These are phyloP conservation scores for Microtus ochrogaster DNA, from an alignment of 2,113 vertebrate species.

Conservation along the genomic window DNA sequence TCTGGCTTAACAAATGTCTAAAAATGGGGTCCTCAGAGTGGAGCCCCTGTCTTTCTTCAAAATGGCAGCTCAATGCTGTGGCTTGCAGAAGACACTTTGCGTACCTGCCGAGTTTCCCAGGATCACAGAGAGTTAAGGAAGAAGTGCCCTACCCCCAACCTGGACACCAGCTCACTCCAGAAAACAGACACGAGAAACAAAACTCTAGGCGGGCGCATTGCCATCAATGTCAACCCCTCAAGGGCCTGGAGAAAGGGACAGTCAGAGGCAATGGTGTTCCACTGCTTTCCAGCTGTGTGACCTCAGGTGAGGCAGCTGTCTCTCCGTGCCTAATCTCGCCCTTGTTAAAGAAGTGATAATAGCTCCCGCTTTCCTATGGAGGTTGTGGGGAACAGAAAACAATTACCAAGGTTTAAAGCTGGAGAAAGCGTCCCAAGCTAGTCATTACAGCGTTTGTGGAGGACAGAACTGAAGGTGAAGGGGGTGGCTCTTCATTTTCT, in stretches of 20 bases:
- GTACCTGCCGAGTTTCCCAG: not conserved
- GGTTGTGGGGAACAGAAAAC: not conserved
- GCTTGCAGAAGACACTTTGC: no score
- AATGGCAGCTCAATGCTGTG: not conserved
- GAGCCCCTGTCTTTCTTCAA: not conserved
- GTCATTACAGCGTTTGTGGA: not conserved
- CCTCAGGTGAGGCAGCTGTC: not conserved
- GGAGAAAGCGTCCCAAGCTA: not conserved
- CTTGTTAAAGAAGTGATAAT: not conserved
- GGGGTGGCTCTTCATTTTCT: not conserved
- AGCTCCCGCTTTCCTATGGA: not conserved
- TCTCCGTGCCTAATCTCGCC: not conserved
- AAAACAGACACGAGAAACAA: not conserved
- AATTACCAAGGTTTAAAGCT: not conserved
- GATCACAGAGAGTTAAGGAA: not conserved
- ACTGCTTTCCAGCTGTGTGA: not conserved
- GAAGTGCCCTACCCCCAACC: accelerated
- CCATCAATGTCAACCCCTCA: not conserved
- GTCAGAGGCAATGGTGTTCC: no score
- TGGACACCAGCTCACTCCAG: not conserved
- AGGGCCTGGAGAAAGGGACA: no score
- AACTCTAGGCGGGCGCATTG: not conserved
- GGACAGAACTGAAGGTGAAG: not conserved
- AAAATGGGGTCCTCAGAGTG: accelerated
- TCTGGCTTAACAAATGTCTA: not conserved